Evolutionary conservation across 2,113 vertebrate genomes (phyloP), one percentile per base, ranked within the genome.

Genomic region (Recurvirostra avosetta): DNA sequence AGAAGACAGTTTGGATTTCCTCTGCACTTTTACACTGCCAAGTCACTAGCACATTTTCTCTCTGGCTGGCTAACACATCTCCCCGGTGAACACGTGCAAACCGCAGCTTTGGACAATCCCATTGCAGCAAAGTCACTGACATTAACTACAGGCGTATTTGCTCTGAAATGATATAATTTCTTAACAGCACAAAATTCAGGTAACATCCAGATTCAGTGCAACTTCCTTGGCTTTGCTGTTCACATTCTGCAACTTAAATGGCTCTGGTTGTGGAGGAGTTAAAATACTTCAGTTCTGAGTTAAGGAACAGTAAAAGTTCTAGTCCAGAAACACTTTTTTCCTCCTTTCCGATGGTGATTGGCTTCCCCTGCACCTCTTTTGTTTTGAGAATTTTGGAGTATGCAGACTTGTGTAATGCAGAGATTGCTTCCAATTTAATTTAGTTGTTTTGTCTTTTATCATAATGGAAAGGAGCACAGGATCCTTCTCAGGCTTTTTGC

Each of bases 371-470:
- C 80, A 86, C 93, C 85, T 92, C 92, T 90, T 93, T 96, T 97
- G 96, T 97, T 98, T 98, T 94, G 96, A 95, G 93, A 97, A 93
- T 83, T 92, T 53, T 70, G 67, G 94, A 96, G 63, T 65, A 29
- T 88, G 95, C 43, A 88, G 95, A 74, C 93, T 96, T 95, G 95
- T 96, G 95, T 97, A 97, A 97, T 95, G 90, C 70, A 80, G 91
- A 98, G 97, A 97, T 98, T 86, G 97, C 97, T 98, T 99, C 98
- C 98, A 98, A 98, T 98, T 98, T 98, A 98, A 98, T 99, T 99
- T 98, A 96, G 98, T 98, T 99, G 98, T 99, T 99, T 99, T 99
- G 98, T 99, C 98, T 99, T 98, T 90, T 91, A 92, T 91, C 94
- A n/a, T 41, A 76, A 95, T 91, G 88, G 94, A 91, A 97, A 95